A percentile compares a stretch with the other conserved stretches of the same genome.
Conservation (phyloP, 2,888 invertebrate genomes). For the Standfussiana lucernea region DNA sequence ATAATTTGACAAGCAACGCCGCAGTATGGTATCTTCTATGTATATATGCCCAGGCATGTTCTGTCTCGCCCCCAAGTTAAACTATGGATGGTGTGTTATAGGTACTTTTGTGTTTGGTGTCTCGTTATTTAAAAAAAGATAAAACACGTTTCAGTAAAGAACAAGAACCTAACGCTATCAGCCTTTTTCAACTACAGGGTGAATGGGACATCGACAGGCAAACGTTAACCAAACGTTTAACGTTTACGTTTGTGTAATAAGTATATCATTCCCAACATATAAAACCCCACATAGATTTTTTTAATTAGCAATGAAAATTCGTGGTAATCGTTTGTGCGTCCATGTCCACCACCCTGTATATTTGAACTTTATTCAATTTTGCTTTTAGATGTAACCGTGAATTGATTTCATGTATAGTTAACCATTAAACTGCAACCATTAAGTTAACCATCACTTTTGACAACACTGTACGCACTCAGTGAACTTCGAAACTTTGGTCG, state of each 20-base stretch:
- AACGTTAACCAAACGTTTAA: no score
- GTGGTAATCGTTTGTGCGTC: no score
- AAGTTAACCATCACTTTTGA: neutral
- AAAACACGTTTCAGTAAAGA: neutral
- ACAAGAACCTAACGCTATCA: neutral
- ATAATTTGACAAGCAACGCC: constrained; percentile 64
- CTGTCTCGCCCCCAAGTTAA: constrained; percentile 43
- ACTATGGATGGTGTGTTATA: constrained; percentile 23
- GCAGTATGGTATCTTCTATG: constrained; percentile 54
- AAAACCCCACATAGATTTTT: no score
- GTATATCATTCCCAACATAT: no score
- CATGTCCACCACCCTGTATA: no score
- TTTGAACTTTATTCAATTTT: no score
- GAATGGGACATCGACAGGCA: no score
- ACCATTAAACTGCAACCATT: neutral
- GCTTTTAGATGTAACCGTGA: neutral
- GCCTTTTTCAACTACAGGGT: no score
- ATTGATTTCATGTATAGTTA: neutral
- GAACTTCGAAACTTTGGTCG: no score
- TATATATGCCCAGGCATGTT: constrained; percentile 38
- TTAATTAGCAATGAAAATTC: no score
- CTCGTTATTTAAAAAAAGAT: neutral
- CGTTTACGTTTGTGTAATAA: no score
- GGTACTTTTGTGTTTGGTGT: neutral
- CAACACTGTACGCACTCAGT: neutral